Percentiles rank a stretch among this genome's conserved stretches.
phyloP scores from a whole-genome alignment of 1,140 invertebrate genomes.

The Akabosia matsudoensis region DNA sequence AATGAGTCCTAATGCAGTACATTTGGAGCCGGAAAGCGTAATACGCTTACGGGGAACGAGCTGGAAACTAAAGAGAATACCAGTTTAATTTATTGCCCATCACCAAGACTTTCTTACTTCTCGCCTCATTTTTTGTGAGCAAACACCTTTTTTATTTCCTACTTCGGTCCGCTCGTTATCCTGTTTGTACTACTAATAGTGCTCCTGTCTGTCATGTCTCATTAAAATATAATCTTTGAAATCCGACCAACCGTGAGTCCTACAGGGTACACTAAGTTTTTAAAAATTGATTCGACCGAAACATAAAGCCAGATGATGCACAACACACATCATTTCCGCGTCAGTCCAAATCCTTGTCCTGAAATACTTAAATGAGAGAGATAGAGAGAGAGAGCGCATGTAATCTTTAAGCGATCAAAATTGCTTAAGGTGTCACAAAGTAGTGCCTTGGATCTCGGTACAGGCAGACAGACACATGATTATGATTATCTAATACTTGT shows the following conservation, averaged over 20 bases:
- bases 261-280: not conserved
- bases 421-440: not conserved
- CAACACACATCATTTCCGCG: too few species aligned
- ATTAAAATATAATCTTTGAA: not conserved
- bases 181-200: slow-evolving; percentile 21
- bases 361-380: too few species aligned
- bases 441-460: not conserved
- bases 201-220: slow-evolving; percentile 10
- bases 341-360: too few species aligned
- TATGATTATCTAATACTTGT: too few species aligned
- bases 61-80: not conserved
- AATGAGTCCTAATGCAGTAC: too few species aligned
- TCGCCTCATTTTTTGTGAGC: not conserved
- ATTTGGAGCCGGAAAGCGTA: not conserved
- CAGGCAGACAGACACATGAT: too few species aligned
- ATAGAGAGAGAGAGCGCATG: not conserved
- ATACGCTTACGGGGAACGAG: not conserved
- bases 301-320: too few species aligned
- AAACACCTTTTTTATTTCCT: not conserved
- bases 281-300: not conserved
- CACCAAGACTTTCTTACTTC: not conserved
- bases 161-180: not conserved
- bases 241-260: slow-evolving; percentile 6
- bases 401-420: not conserved
- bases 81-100: slow-evolving; percentile 4